These are phyloP conservation scores for mouse (Mus musculus) DNA, from an alignment of 2,113 vertebrate genomes.

Conservation along the genomic window GRCm39 chr2:48487001-48487500, in stretches of 20 bases:
- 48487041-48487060: not conserved
- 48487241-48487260: slow-evolving; percentile 78
- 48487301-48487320: slow-evolving; percentile 78
- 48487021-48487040: slow-evolving; percentile 52
- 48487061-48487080: slow-evolving; percentile 9
- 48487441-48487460: not conserved
- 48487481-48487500: not conserved
- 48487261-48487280: slow-evolving; percentile 85
- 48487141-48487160: slow-evolving; percentile 45
- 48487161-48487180: slow-evolving; percentile 62
- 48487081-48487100: not conserved
- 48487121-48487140: slow-evolving; percentile 41
- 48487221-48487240: slow-evolving; percentile 59
- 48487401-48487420: not conserved
- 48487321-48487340: slow-evolving; percentile 72
- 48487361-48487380: not conserved
- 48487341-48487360: slow-evolving; percentile 64
- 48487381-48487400: not conserved
- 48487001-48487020: slow-evolving; percentile 36
- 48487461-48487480: too few relatives aligned
- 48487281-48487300: slow-evolving; percentile 80
- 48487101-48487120: slow-evolving; percentile 50
- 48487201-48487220: slow-evolving; percentile 66
- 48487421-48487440: not conserved
- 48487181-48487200: slow-evolving; percentile 37